Base-by-base conservation (phyloP, 2,797 vertebrate species). In the Furcifer pardalis region DNA sequence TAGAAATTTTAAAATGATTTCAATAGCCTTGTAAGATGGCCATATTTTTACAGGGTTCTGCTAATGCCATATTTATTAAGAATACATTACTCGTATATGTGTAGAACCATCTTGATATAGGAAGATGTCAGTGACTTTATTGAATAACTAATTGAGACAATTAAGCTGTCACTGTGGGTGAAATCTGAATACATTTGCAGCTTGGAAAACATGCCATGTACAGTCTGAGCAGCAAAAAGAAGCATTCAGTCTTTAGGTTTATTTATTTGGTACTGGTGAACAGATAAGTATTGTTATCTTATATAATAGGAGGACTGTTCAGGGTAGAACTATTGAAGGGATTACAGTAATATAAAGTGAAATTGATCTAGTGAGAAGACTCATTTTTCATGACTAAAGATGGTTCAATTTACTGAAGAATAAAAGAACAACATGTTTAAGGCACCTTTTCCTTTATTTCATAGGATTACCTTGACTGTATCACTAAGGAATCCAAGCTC, bases 401-500 rank as follows among this genome's bases (percentile, higher is more conserved):
- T 73, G 80, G 81, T 69, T 91, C 84, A 40, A 2, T 88, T 92
- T 90, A 86, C 89, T 83, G 77, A 59, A 84, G 42, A 83, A 85
- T 82, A 82, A 93, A 87, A 86, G 83, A 73, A 35, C 85, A 15
- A 84, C 75, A 75, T 90, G 7, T 91, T 91, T 93, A 87, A 92
- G 65, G 52, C 65, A 46, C 81, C n/a, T 89, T 94, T 77, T 95
- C 4, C 0, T 93, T 94, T 92, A 85, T 91, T 92, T 92, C 90
- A 72, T 93, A 99, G 99, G 98, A 99, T 96, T 99, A 99, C 94
- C 94, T 99, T 1, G 97, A 98, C 90, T 98, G 96, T 80, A 99
- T 99, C 96, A 96, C 92, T 88, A 97, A 98, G 91, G 98, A 99
- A 93, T 96, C 96, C 52, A 97, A 96, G 49, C 96, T 98, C 83